Percentiles rank a stretch among this genome's conserved stretches.
Evolutionary conservation across 2,888 invertebrate genomes (phyloP).

Genomic region (Ditula angustiorana): DNA sequence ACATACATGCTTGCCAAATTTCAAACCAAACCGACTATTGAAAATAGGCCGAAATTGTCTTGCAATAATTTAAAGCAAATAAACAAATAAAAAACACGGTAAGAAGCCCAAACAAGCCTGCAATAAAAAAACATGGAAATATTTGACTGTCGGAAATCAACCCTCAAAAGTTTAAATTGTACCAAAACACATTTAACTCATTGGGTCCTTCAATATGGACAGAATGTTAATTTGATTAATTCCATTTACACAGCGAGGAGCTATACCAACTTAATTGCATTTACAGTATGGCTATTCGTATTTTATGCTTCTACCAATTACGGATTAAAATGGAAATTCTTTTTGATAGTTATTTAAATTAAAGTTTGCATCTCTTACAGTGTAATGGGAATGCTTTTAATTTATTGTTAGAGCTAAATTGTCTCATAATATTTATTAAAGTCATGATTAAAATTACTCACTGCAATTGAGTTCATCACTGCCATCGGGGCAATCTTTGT

Average conservation of each 20-base stretch:
- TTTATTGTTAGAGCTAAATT: too few relatives aligned
- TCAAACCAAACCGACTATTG: too few relatives aligned
- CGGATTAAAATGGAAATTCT: constrained; percentile 10
- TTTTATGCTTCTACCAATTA: constrained; percentile 4
- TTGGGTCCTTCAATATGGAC: constrained; percentile 15
- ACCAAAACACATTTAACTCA: constrained; percentile 5
- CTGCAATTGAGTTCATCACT: constrained; percentile 95
- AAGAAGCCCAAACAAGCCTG: too few relatives aligned
- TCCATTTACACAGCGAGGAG: constrained; percentile 22
- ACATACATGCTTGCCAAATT: too few relatives aligned
- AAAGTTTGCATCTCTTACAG: background rate
- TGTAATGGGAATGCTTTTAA: background rate
- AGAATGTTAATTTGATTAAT: constrained; percentile 27
- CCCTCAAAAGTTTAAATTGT: background rate
- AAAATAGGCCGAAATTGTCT: too few relatives aligned
- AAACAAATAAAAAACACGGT: too few relatives aligned
- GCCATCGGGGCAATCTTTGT: constrained; percentile 92
- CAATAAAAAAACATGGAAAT: background rate
- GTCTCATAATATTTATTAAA: too few relatives aligned
- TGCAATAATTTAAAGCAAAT: too few relatives aligned
- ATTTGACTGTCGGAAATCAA: background rate
- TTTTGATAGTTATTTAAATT: background rate
- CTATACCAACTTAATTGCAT: constrained; percentile 28
- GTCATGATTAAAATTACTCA: constrained; percentile 70
- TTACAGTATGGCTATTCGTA: constrained; percentile 14